Evolutionary conservation across 2,888 invertebrate species (phyloP), one percentile per base, ranked within the genome.

Genomic region (Diloba caeruleocephala): DNA sequence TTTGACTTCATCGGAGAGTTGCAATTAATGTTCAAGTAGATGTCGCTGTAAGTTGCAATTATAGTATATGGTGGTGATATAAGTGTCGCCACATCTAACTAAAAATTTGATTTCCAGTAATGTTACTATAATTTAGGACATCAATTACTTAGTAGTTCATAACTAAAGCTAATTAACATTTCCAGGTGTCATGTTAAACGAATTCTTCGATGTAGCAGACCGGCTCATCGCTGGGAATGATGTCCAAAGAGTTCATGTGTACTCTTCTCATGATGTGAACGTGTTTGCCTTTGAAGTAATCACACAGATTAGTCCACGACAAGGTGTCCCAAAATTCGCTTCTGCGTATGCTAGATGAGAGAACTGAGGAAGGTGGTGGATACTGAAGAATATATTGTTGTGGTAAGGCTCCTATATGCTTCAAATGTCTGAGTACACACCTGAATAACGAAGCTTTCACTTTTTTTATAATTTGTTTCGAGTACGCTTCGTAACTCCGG

Each of bases 221-320:
- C 42, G 51, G 9, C 21, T 72, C 0, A 62, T 75, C 1, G 42
- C 65, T 1, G 79, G 78, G 0, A 52, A 51, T 1, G 56, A 65
- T 4, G 64, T 69, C 0, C 71, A 48, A 1, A 57, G 49, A 8
- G 50, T 81, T 3, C 65, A 73, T 9, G 32, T 79, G 3, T 72
- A 76, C 45, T 81, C 81, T 1, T 79, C 72, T 1, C 81, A 81
- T 7, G 82, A 82, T 19, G 4, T 61, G 1, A 81, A 76, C 39
- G 79, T 81, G 0, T 78, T 46, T 8, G 31, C 72, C 0, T 59
- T 79, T 3, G 19, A 65, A 28, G 53, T 52, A 0, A 63, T 62
- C 12, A 70, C 74, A 0, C 54, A 59, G 15, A 38, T 72, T 3
- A 44, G 23, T 3, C 51, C 63, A 0, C 62, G 57, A 4, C 71